Base-by-base conservation (phyloP, 64 coral and sea anemone species). In the Pachyseris speciosa region DNA sequence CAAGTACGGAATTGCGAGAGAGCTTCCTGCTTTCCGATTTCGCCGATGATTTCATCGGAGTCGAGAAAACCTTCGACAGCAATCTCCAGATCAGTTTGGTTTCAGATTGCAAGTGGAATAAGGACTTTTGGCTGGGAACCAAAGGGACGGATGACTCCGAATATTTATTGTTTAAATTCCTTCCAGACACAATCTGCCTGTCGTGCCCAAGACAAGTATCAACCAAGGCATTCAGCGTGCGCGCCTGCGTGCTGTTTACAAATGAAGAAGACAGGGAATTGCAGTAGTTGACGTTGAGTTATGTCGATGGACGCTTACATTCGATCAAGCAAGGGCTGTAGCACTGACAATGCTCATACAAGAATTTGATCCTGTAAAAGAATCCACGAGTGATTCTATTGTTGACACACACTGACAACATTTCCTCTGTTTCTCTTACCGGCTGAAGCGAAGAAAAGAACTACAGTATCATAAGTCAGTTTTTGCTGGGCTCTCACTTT, bases 261-360 rank as follows among this genome's bases (percentile, higher is more conserved):
- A 5, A 31, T 20, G 66, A 19, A 12, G 66, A 69, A 5, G 1
- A 69, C 34, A 69, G 5, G 16, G 66, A 69, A 69, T 5, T 69
- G 7, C 66, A 69, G 19, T 13, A 69, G 12, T 17, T 38, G 66
- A 38, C 34, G 25, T 9, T 69, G 11, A 69, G 30, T 4, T 69
- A 37, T 37, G 33, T 69, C 17, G 31, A 69, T 69, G 66, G 66
- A 29, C 3, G 2, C 66, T 69, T 69, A 16, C 9, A 69, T 33
- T 69, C 66, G 5, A 30, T 69, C 19, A 69, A 38, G 20, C 66
- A 69, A 69, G 66, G 66, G 37, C 66, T 69, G 13, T 69, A 69
- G 34, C 34, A 37, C 66, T 69, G 12, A 47, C 7, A 1, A 9
- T 47, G 7, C n/a, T n/a, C n/a, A n/a, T n/a, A n/a, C n/a, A n/a